Base-by-base conservation (phyloP, 2,888 invertebrate species). In the Chloroclystis v-ata region DNA sequence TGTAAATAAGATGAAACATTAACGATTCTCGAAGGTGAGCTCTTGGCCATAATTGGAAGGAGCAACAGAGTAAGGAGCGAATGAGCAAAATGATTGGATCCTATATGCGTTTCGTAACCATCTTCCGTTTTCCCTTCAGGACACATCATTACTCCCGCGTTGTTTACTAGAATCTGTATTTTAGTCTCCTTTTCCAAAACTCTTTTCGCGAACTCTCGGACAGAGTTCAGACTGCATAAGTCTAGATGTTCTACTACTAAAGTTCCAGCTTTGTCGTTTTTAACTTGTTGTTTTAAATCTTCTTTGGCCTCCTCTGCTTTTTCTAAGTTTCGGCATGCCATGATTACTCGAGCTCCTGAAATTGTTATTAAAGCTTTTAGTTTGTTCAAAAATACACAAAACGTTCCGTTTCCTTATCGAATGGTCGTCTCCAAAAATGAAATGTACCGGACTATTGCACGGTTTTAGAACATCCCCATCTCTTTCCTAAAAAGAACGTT, bases 131-230 rank as follows among this genome's bases (percentile, higher is more conserved):
- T 78, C 1, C 86, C 79, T 44, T 87, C 80, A 0, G 92, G 91
- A 45, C 91, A 91, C 76, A 90, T 87, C 92, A 93, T 92, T 1
- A 93, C 85, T 0, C 92, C 93, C 5, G 92, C 92, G 64, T 92
- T 92, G 61, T 92, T 92, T 5, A 92, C 86, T 10, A 92, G 74
- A 26, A 92, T 73, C 56, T 92, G 81, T 4, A 92, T 80, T 13
- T 72, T 68, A 0, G 65, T 14, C 64, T 92, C 90, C 3, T 74
- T 82, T 25, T 79, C 69, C 16, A 79, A 48, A n/a, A 89, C 65
- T 12, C 65, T 65, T 8, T 63, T 59, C 8, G 85, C 90, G 60
- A 91, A 92, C 39, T 83, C 77, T 8, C 87, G 67, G 0, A 92
- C 88, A 9, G 91, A 91, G 3, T 72, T 71, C 7, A 92, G 62